Percentiles rank a stretch among this genome's conserved stretches.
These are phyloP conservation scores for Spatulosminthurus flaviceps DNA, from an alignment of 2,888 invertebrate genomes.

Conservation along the genomic window DNA sequence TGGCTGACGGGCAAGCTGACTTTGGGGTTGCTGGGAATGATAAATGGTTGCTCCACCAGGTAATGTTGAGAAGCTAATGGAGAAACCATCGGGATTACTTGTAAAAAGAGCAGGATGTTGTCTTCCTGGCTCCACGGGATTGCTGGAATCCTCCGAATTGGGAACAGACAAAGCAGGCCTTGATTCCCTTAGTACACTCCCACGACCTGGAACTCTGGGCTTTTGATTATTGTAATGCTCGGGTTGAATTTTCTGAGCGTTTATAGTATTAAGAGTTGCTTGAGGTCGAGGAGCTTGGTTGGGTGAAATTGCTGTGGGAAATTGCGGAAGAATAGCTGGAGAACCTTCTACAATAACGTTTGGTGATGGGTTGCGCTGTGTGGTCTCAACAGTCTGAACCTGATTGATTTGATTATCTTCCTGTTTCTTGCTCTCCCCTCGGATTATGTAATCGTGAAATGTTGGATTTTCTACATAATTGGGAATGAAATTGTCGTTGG, in stretches of 20 bases:
- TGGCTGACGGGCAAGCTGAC: background rate
- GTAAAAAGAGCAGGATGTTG: background rate
- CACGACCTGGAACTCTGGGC: background rate
- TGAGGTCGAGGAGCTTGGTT: too few relatives aligned
- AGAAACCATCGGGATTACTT: background rate
- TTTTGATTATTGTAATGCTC: background rate
- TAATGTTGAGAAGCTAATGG: slow-evolving; percentile 26
- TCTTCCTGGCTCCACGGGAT: background rate
- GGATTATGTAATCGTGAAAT: background rate
- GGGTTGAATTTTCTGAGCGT: background rate
- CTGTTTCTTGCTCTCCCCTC: background rate
- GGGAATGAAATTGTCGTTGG: background rate
- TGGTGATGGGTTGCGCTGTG: background rate
- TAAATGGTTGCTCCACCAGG: slow-evolving; percentile 23
- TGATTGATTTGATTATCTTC: slow-evolving; percentile 2
- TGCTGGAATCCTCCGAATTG: background rate
- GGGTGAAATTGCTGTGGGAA: background rate
- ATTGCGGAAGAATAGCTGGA: background rate
- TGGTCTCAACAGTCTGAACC: background rate
- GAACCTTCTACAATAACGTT: background rate
- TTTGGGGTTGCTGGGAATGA: slow-evolving; percentile 16
- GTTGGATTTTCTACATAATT: slow-evolving; percentile 27
- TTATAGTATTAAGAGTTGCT: background rate
- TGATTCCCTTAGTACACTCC: background rate
- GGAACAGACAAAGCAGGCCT: background rate